Conservation (phyloP, 1,140 invertebrate genomes). For the Philopotamus ludificatus region DNA sequence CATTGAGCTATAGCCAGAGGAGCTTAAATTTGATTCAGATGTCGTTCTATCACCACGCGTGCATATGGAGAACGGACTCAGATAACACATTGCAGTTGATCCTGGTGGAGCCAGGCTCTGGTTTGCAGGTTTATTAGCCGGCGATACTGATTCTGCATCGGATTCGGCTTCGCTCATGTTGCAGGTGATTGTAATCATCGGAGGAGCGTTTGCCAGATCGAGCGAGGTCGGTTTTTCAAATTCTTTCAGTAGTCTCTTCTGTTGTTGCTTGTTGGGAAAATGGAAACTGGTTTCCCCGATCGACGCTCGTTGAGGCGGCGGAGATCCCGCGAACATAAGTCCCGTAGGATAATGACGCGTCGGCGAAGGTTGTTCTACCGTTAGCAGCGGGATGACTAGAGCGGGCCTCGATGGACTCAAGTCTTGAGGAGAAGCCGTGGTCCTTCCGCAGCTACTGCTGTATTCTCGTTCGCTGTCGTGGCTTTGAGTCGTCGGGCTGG, state of each 20-base stretch:
- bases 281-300: constrained; percentile 48
- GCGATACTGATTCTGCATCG: constrained; percentile 64
- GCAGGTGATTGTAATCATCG: constrained; percentile 72
- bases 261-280: constrained; percentile 47
- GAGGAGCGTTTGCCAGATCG: constrained; percentile 65
- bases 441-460: constrained; percentile 47
- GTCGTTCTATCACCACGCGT: constrained; percentile 67
- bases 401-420: constrained; percentile 46
- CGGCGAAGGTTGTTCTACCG: constrained; percentile 63
- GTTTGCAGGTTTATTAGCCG: constrained; percentile 50
- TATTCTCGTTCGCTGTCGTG: constrained; percentile 53
- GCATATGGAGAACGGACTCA: constrained; percentile 74
- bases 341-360: constrained; percentile 48
- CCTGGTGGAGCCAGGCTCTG: constrained; percentile 48
- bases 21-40: constrained; percentile 77
- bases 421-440: constrained; percentile 42
- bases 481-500: constrained; percentile 54
- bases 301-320: constrained; percentile 60
- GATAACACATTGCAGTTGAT: constrained; percentile 63
- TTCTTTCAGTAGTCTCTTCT: constrained; percentile 52
- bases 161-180: constrained; percentile 73
- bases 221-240: constrained; percentile 62
- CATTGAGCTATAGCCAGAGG: constrained; percentile 81
- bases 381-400: constrained; percentile 62
- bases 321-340: constrained; percentile 57